Base-by-base conservation (phyloP, 1,140 invertebrate genomes). In the Akabosia matsudoensis region DNA sequence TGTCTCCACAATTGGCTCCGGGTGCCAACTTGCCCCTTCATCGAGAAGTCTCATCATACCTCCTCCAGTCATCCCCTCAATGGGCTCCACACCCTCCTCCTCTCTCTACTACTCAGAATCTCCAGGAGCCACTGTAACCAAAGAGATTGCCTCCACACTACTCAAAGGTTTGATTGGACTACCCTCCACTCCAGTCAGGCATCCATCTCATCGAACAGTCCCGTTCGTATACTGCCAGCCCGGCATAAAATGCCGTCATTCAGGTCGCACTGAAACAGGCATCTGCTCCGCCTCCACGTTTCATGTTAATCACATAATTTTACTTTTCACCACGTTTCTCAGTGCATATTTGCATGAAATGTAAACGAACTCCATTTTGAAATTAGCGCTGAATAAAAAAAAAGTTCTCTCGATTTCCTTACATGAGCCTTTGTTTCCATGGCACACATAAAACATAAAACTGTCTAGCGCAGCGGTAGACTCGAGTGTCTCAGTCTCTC, bases 221-320 rank as follows among this genome's bases (percentile, higher is more conserved):
- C 26, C 13, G 2, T 73, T 52, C 34, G 76, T 77, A 16, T 33
- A 64, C 33, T 77, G 76, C 33, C 76, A 77, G 52, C 54, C 76
- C 14, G 76, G 72, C 30, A 33, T 77, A n/a, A 0, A 64, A 1
- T 77, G 76, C 24, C 45, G 70, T 26, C 34, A 67, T 45, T 45
- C 71, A 18, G 26, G 22, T 4, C 26, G 37, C 22, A 26, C 26
- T 10, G 61, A 71, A 16, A 70, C 72, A 24, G 76, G 76, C 1
- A 74, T 52, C 18, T 77, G 76, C n/a, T 28, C 10, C 2, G 73
- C 2, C 1, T 54, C 33, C 13, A 14, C 70, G 4, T 7, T 10
- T 64, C n/a, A 28, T 13, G n/a, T 64, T 28, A 64, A 13, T 22
- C 10, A 22, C 4, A 28, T 64, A 22, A 22, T 64, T 64, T 64